Evolutionary conservation across 1,140 invertebrate species (phyloP), one percentile per base, ranked within the genome.

Genomic region (Zaprionus inermis): DNA sequence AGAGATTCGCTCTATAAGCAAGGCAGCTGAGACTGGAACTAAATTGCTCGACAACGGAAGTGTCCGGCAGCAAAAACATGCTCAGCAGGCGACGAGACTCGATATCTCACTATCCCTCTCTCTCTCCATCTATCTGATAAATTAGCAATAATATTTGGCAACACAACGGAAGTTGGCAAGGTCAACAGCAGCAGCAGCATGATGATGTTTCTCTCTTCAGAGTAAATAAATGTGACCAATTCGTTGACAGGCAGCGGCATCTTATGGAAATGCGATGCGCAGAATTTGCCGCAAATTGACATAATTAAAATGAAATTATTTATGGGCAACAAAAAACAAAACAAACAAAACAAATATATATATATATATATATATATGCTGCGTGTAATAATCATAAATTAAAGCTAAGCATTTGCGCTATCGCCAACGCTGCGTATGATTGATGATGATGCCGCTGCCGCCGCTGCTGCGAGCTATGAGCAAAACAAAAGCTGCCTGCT

Each of bases 291-390:
- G 18, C 44, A 88, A 68, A 89, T 83, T 77, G 83, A 79, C 83
- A 86, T 86, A 86, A 86, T 86, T 88, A 86, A 88, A 88, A 71
- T 61, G 65, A 88, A 67, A 83, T 86, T 79, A 86, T 86, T 86
- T 88, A 85, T 74, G 72, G 28, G 52, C 16, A n/a, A 30, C 16
- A 24, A 34, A 18, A 18, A 49, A 11, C 20, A 22, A 38, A n/a
- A 24, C 32, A 18, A 18, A 49, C 10, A 49, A 22, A 38, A n/a
- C 36, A 38, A 49, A 32, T 55, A 46, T 5, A 38, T 14, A 41
- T 7, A 44, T 6, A 44, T 44, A 44, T 16, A 44, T 46, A 44
- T 55, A 10, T 12, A 41, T 57, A 2, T 38, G 16, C 30, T 22
- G 18, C 56, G 52, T 49, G 49, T 68, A 82, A 88, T 88, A 77